These are phyloP conservation scores for Microchirus variegatus DNA, from an alignment of 2,797 vertebrate genomes.

Conservation along the genomic window DNA sequence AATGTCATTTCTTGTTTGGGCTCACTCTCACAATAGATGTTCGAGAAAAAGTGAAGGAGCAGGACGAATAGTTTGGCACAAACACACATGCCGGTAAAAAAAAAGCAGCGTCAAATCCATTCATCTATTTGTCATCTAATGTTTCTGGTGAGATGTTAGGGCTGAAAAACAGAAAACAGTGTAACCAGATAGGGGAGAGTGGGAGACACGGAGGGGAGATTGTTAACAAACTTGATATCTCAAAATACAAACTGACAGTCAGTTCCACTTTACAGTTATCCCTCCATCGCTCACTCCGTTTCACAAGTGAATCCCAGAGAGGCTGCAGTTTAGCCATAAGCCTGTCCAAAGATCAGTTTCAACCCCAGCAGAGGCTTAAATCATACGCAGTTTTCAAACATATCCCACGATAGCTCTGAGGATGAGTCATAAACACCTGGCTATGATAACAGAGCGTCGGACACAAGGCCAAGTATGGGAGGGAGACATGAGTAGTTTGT, in stretches of 20 bases:
- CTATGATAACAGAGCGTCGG: conserved; percentile 44
- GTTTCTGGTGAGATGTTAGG: conserved; percentile 38
- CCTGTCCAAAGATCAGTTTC: conserved; percentile 50
- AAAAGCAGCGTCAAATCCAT: conserved; percentile 24
- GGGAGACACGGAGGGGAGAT: conserved; percentile 38
- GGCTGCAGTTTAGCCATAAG: conserved; percentile 38
- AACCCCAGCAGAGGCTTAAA: conserved; percentile 52
- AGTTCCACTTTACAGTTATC: conserved; percentile 56
- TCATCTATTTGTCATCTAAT: conserved; percentile 36
- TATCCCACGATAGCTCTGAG: conserved; percentile 20
- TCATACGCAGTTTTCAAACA: conserved; percentile 32
- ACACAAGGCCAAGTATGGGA: conserved; percentile 48
- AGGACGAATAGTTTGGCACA: conserved; percentile 8
- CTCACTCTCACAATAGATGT: conserved; percentile 4
- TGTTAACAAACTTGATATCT: conserved; percentile 61
- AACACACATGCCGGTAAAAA: conserved; percentile 31
- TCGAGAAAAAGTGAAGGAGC: conserved; percentile 1
- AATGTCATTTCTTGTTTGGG: not conserved
- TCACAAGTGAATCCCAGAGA: conserved; percentile 62
- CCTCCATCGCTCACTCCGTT: conserved; percentile 53
- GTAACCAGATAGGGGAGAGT: conserved; percentile 33
- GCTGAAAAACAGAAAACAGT: conserved; percentile 10
- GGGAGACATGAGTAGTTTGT: conserved; percentile 33
- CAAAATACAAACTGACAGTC: conserved; percentile 67
- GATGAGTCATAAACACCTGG: conserved; percentile 46